Evolutionary conservation across 2,797 vertebrate species (phyloP).

Genomic region (Meriones psammophilus): DNA sequence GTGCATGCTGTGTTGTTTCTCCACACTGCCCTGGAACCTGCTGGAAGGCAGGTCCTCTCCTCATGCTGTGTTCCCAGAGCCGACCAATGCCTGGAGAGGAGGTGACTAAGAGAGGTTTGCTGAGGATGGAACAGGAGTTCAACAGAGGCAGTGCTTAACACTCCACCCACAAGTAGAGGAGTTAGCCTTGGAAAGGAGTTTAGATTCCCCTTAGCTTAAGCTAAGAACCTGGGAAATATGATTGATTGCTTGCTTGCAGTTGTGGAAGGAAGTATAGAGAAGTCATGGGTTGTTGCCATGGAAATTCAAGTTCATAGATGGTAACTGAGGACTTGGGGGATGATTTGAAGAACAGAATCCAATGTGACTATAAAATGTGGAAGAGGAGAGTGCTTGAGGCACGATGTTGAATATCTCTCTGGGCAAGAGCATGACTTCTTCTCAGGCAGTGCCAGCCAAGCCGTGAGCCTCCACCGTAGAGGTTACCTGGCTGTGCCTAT

Average conservation of each 20-base stretch:
- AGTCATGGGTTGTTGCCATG: background rate
- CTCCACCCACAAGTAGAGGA: background rate
- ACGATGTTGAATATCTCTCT: background rate
- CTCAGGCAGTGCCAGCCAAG: conserved; percentile 38
- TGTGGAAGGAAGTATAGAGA: background rate
- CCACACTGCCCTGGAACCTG: background rate
- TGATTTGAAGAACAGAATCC: background rate
- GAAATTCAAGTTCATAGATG: background rate
- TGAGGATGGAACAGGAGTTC: background rate
- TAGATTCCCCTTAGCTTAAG: background rate
- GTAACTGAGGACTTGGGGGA: background rate
- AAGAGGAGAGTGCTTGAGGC: background rate
- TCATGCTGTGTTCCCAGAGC: background rate
- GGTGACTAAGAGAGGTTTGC: background rate
- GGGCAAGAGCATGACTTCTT: conserved; percentile 56
- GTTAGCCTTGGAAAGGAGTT: conserved; percentile 3
- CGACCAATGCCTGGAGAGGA: background rate
- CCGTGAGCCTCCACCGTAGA: background rate
- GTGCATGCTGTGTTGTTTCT: background rate
- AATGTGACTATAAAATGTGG: background rate
- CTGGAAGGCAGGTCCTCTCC: background rate
- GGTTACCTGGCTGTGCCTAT: conserved; percentile 42
- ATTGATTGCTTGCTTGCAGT: background rate
- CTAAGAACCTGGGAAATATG: background rate
- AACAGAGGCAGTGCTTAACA: background rate